Base-by-base conservation (phyloP, 2,797 vertebrate genomes). In the Hapalemur alaotrensis region DNA sequence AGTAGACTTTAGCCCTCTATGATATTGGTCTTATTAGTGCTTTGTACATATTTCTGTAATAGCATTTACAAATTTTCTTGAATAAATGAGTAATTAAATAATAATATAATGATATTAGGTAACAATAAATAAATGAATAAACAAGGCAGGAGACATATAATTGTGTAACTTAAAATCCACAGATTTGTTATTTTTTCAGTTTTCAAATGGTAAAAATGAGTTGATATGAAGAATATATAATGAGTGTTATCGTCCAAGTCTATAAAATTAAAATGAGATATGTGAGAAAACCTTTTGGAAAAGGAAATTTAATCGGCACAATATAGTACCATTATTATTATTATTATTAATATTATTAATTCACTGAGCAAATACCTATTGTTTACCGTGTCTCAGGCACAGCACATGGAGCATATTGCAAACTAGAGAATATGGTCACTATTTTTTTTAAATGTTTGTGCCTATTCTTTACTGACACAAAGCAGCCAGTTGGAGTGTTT, bases 381-480 rank as follows among this genome's bases (percentile, higher is more conserved):
- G 32, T 52, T 92, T 25, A 38, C 32, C 4, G 8, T 48, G 0
- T 80, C 15, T 75, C 14, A 63, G 43, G 23, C 20, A 30, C 1
- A 92, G 13, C 54, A 52, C 38, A 75, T 23, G n/a, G 5, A 82
- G 1, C 9, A 6, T 52, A 80, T 25, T 67, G 41, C 4, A 67
- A 32, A 20, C 20, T 75, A 14, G 38, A 81, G 28, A 87, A 72
- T 7, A 25, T 15, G 35, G 7, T 48, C 46, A 35, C 2, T 78
- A 85, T 57, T 89, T 89, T 14, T 67, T 80, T 70, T 67, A 80
- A 78, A 83, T 4, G 41, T 87, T 28, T 84, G 12, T 73, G 46
- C 8, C 73, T 96, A 13, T 69, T 84, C 22, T 96, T 94, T 57
- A 67, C 25, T 63, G 25, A 94, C 30, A 92, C 50, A 92, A 85